phyloP scores from a whole-genome alignment of 2,888 invertebrate genomes.

The Synanthedon andrenaeformis region DNA sequence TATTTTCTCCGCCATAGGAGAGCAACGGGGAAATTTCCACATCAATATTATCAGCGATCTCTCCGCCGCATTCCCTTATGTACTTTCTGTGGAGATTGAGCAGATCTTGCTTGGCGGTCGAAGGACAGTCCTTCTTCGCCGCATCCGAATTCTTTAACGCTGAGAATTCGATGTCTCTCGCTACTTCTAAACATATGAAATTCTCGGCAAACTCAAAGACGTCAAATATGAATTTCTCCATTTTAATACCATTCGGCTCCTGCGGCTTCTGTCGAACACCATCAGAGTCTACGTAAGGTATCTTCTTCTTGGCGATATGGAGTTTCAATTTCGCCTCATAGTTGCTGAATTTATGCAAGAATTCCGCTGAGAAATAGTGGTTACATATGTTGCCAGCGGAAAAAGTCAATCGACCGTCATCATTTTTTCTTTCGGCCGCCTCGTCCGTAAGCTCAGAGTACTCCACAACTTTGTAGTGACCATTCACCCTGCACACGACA shows the following conservation, averaged over 20 bases:
- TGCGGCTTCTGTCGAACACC: conserved; percentile 81
- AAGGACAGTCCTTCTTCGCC: conserved; percentile 90
- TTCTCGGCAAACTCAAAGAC: conserved; percentile 94
- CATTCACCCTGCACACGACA: conserved; percentile 93
- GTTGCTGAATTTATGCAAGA: conserved; percentile 80
- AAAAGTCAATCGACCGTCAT: conserved; percentile 86
- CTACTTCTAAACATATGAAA: conserved; percentile 93
- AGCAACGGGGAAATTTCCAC: conserved; percentile 93
- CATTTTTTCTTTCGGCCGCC: conserved; percentile 83
- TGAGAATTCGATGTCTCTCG: conserved; percentile 94
- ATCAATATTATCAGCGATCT: conserved; percentile 73
- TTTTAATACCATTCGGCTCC: conserved; percentile 94
- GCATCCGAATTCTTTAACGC: conserved; percentile 95
- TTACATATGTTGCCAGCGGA: conserved; percentile 98
- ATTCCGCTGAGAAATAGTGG: conserved; percentile 93
- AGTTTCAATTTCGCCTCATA: conserved; percentile 84
- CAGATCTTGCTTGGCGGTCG: conserved; percentile 85
- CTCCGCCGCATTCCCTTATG: conserved; percentile 85
- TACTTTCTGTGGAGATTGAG: conserved; percentile 82
- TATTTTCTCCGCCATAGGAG: conserved; percentile 91
- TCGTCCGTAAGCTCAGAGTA: conserved; percentile 95
- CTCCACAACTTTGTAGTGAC: conserved; percentile 92
- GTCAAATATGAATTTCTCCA: conserved; percentile 99
- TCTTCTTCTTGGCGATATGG: conserved; percentile 98
- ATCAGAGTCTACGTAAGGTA: conserved; percentile 81